These are phyloP conservation scores for Ptilodon capucinus DNA, from an alignment of 2,888 invertebrate species.

Conservation along the genomic window DNA sequence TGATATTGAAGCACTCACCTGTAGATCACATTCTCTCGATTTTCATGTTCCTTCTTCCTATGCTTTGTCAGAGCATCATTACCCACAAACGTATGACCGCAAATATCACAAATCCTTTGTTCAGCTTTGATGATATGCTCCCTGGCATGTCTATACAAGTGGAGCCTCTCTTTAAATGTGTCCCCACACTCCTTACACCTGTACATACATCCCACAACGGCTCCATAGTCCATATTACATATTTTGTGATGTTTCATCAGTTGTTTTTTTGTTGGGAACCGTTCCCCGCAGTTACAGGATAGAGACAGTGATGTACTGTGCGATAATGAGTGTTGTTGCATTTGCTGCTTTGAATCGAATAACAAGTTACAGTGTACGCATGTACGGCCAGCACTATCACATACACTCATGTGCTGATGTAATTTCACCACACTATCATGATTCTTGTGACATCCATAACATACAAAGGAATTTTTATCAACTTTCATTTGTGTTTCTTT, in stretches of 20 bases:
- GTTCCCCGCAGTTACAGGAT: slow-evolving; percentile 60
- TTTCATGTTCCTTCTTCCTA: slow-evolving; percentile 56
- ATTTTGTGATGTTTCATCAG: slow-evolving; percentile 56
- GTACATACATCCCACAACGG: slow-evolving; percentile 54
- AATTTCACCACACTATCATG: slow-evolving; percentile 59
- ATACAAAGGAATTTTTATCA: slow-evolving; percentile 47
- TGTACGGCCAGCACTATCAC: slow-evolving; percentile 62
- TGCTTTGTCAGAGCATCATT: slow-evolving; percentile 57
- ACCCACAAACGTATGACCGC: slow-evolving; percentile 59
- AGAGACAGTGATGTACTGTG: slow-evolving; percentile 45
- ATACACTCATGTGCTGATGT: slow-evolving; percentile 64
- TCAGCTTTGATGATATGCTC: slow-evolving; percentile 58
- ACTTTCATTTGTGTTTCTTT: slow-evolving; percentile 29
- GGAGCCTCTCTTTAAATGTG: slow-evolving; percentile 59
- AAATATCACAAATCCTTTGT: slow-evolving; percentile 63
- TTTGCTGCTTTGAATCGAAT: slow-evolving; percentile 68
- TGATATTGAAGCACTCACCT: too few species aligned
- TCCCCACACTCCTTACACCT: slow-evolving; percentile 69
- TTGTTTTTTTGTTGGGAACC: slow-evolving; percentile 53
- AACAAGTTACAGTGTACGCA: slow-evolving; percentile 62
- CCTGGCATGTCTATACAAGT: slow-evolving; percentile 66
- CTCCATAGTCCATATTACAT: slow-evolving; percentile 55
- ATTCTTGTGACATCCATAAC: slow-evolving; percentile 66
- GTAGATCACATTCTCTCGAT: slow-evolving; percentile 44
- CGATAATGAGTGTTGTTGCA: slow-evolving; percentile 59